Evolutionary conservation across 2,888 invertebrate species (phyloP).

Genomic region (Pteria penguin): DNA sequence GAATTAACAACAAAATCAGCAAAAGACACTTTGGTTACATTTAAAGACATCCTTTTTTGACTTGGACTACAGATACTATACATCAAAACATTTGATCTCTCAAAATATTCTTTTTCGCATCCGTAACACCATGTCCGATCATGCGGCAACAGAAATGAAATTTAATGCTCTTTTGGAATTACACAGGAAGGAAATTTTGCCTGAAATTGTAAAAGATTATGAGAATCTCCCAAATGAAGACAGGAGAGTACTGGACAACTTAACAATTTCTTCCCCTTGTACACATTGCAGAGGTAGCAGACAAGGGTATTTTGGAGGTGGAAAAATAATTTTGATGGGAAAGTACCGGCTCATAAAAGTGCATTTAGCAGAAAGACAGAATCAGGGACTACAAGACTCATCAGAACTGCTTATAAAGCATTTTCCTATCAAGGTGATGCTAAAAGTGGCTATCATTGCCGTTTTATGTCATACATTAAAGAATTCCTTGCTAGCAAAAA

Average conservation of each 20-base stretch:
- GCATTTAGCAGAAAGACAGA: neutral
- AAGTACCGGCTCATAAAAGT: constrained; percentile 11
- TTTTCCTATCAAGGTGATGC: neutral
- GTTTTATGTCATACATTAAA: neutral
- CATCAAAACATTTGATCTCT: constrained; percentile 9
- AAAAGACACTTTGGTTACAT: neutral
- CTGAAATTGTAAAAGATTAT: constrained; percentile 23
- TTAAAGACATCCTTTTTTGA: constrained; percentile 14
- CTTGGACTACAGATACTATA: too few species aligned
- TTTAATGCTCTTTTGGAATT: constrained; percentile 28
- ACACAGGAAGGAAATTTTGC: constrained; percentile 20
- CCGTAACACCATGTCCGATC: constrained; percentile 37
- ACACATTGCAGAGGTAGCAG: constrained; percentile 32
- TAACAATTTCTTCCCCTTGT: constrained; percentile 28
- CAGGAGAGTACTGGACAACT: neutral
- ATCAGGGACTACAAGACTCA: neutral
- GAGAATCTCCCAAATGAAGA: constrained; percentile 21
- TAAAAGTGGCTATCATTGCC: neutral
- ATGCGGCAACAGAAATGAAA: constrained; percentile 33
- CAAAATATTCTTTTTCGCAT: constrained; percentile 35
- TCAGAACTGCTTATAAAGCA: neutral
- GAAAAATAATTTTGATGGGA: constrained; percentile 17
- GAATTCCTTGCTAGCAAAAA: neutral
- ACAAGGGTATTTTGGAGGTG: constrained; percentile 1
- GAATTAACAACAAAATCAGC: constrained; percentile 3